Percentiles rank a stretch among this genome's conserved stretches.
phyloP scores from a whole-genome alignment of 1,140 invertebrate genomes.

The Galendromus occidentalis region DNA sequence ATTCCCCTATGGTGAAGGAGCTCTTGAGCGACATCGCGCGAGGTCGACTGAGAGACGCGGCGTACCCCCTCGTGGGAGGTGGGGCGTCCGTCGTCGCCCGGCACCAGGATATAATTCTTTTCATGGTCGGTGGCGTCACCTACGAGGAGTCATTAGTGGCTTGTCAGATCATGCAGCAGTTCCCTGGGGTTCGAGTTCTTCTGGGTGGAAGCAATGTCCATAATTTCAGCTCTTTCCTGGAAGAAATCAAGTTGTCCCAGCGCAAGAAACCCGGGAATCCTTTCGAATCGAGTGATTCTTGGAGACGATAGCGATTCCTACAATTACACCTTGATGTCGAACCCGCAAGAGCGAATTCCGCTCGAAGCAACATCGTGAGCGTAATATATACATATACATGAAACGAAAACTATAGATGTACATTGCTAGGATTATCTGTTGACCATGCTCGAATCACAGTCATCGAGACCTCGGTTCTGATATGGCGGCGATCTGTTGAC shows the following conservation, averaged over 20 bases:
- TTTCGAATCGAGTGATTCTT: neutral
- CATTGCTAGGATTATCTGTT: no score
- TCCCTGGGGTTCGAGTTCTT: conserved; percentile 52
- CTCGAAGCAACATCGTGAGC: no score
- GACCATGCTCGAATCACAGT: no score
- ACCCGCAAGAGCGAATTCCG: no score
- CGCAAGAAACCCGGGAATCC: neutral
- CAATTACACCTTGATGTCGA: no score
- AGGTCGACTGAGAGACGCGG: conserved; percentile 55
- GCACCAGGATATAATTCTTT: conserved; percentile 76
- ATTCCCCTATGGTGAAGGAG: conserved; percentile 63
- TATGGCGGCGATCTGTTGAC: no score
- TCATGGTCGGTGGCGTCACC: conserved; percentile 86
- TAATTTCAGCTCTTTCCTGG: conserved; percentile 38
- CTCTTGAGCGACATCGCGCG: conserved; percentile 70
- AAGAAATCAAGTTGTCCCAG: conserved; percentile 20
- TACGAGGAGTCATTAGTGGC: conserved; percentile 83
- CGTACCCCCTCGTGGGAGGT: conserved; percentile 54
- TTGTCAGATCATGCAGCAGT: conserved; percentile 55
- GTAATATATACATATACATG: no score
- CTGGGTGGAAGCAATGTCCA: conserved; percentile 77
- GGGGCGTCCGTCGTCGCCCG: conserved; percentile 19
- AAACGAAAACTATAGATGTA: no score
- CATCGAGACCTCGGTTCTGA: no score
- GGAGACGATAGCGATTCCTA: no score